phyloP scores from a whole-genome alignment of 1,140 invertebrate species.

The Hormaphis cornu region DNA sequence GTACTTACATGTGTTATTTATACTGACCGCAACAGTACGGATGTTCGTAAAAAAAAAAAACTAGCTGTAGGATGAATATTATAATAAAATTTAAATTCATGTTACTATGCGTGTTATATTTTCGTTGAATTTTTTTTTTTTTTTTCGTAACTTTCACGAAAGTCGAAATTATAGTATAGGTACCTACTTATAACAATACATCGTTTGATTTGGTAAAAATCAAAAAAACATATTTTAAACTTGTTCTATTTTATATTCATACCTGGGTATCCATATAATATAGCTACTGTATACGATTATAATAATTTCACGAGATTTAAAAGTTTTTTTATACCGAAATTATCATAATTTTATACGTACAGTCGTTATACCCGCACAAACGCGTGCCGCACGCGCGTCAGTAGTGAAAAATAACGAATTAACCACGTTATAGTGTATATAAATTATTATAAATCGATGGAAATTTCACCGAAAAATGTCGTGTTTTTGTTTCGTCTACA shows the following conservation, averaged over 20 bases:
- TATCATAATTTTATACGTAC: background rate
- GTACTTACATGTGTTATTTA: too few relatives aligned
- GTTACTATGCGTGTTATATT: background rate
- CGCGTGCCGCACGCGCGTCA: background rate
- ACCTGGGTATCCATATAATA: too few relatives aligned
- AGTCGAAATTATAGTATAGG: background rate
- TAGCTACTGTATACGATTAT: background rate
- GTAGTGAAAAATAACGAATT: too few relatives aligned
- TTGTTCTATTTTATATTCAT: too few relatives aligned
- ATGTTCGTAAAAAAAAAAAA: too few relatives aligned
- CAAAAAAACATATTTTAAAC: background rate
- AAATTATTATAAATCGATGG: background rate
- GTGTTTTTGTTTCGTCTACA: background rate
- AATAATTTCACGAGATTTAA: background rate
- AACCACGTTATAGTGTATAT: too few relatives aligned
- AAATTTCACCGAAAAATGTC: constrained; percentile 12
- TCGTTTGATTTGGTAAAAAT: background rate
- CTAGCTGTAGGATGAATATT: too few relatives aligned
- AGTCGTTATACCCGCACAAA: too few relatives aligned
- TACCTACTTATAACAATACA: background rate
- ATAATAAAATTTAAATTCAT: background rate
- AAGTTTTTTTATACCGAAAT: too few relatives aligned
- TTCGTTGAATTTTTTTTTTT: background rate
- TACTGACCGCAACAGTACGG: too few relatives aligned
- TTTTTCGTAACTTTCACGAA: too few relatives aligned